Base-by-base conservation (phyloP, 2,888 invertebrate species). In the Lepas anatifera region DNA sequence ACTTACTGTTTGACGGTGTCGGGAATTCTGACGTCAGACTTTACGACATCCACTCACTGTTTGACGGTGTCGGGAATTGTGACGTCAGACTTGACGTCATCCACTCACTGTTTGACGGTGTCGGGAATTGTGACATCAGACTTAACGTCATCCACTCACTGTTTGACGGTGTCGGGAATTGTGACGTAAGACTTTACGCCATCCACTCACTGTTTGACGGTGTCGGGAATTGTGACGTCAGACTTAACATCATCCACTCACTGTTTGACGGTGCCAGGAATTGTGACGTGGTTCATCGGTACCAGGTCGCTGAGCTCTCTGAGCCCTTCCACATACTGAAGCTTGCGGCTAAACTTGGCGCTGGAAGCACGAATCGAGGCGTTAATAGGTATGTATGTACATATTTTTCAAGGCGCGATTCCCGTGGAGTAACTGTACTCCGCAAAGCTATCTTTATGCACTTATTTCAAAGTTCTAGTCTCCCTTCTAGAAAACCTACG, bases 311-410 rank as follows among this genome's bases (percentile, higher is more conserved):
- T 84, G 11, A 94, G 81, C 76, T 93, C 92, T 25, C 86, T 83
- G 52, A 94, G 79, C 48, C 84, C 87, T 70, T 86, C 84, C 8
- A 93, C 87, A 80, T 92, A 94, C 69, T 87, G 85, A 69, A 94
- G 81, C 81, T 94, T 95, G 68, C 89, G 86, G 81, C 89, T 89
- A 82, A 94, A 94, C 81, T 94, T 94, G 72, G 92, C 87, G 81
- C 93, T 93, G 82, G 71, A 84, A 83, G 74, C 72, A 75, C n/a
- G n/a, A n/a, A n/a, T n/a, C n/a, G n/a, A n/a, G n/a, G n/a, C n/a
- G n/a, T n/a, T n/a, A n/a, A n/a, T n/a, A n/a, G n/a, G n/a, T n/a
- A n/a, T n/a, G n/a, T n/a, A n/a, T n/a, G n/a, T n/a, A n/a, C n/a
- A n/a, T n/a, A n/a, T n/a, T n/a, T n/a, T n/a, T n/a, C n/a, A n/a